Evolutionary conservation across 64 coral and sea anemone genomes (phyloP).

Genomic region (Montipora sp.): DNA sequence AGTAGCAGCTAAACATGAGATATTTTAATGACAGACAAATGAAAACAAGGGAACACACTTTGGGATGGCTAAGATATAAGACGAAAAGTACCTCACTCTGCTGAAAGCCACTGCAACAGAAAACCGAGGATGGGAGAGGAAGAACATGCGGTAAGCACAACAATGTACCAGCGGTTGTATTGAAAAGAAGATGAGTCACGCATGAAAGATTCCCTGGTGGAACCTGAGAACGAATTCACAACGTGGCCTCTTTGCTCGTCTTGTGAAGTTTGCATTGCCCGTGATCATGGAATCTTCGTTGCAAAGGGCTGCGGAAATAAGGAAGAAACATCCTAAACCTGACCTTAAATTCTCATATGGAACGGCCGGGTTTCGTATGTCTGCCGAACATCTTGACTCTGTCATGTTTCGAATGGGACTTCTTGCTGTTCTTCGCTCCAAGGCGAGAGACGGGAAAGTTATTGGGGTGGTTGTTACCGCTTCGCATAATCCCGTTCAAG

Average conservation of each 20-base stretch:
- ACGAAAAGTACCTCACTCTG: neutral
- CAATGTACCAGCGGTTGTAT: conserved; percentile 45
- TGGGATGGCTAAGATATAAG: conserved; percentile 14
- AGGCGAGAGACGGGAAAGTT: conserved; percentile 68
- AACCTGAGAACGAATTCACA: neutral
- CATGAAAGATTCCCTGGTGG: neutral
- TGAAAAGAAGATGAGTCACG: neutral
- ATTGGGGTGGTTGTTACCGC: conserved; percentile 95
- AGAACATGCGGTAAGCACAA: conserved; percentile 29
- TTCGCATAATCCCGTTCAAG: conserved; percentile 93
- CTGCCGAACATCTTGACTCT: conserved; percentile 69
- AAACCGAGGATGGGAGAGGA: conserved; percentile 62
- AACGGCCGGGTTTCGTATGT: conserved; percentile 89
- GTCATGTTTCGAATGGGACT: conserved; percentile 99
- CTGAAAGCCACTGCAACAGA: neutral
- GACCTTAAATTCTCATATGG: conserved; percentile 86
- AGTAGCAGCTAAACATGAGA: neutral
- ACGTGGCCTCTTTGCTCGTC: conserved; percentile 17
- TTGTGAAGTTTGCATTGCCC: neutral
- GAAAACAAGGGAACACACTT: neutral
- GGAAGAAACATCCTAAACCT: conserved; percentile 78
- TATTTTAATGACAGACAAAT: neutral
- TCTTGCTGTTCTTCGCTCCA: conserved; percentile 87
- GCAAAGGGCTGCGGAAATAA: conserved; percentile 69
- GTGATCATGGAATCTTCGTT: conserved; percentile 63